Conservation (phyloP, 1,140 invertebrate species). For the Zaprionus gabonicus region DNA sequence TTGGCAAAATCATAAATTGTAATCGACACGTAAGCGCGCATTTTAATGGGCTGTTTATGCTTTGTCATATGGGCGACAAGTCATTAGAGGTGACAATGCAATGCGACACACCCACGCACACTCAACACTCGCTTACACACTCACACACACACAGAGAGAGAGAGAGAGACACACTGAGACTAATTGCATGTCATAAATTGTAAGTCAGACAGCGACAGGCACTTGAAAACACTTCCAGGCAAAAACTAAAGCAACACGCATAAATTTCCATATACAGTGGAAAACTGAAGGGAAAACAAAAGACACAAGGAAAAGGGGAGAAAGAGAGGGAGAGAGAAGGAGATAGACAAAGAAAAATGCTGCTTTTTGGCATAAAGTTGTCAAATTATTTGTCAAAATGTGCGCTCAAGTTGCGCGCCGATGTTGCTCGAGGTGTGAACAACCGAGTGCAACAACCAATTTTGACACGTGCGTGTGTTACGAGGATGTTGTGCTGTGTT, state of each 20-base stretch:
- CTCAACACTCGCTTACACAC: constrained; percentile 19
- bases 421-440: constrained; percentile 62
- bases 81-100: constrained; percentile 81
- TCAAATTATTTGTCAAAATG: constrained; percentile 53
- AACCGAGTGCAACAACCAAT: constrained; percentile 62
- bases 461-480: constrained; percentile 55
- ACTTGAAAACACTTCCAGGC: constrained; percentile 49
- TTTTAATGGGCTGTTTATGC: constrained; percentile 79
- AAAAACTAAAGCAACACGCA: constrained; percentile 48
- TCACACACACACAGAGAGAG: constrained; percentile 23
- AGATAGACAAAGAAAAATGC: constrained; percentile 15
- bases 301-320: neutral
- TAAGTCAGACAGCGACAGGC: constrained; percentile 48
- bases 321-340: neutral
- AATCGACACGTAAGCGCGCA: constrained; percentile 57
- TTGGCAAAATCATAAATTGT: constrained; percentile 43
- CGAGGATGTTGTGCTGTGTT: neutral
- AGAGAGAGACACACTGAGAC: constrained; percentile 27
- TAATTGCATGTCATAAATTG: constrained; percentile 73
- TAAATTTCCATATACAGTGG: constrained; percentile 45
- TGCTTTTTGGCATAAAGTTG: constrained; percentile 54
- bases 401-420: constrained; percentile 14
- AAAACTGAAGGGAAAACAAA: constrained; percentile 1
- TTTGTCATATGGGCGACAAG: constrained; percentile 55
- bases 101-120: constrained; percentile 46